A percentile compares a stretch with the other conserved stretches of the same genome.
Evolutionary conservation across 2,888 invertebrate genomes (phyloP).

Genomic region (Griposia aprilina): DNA sequence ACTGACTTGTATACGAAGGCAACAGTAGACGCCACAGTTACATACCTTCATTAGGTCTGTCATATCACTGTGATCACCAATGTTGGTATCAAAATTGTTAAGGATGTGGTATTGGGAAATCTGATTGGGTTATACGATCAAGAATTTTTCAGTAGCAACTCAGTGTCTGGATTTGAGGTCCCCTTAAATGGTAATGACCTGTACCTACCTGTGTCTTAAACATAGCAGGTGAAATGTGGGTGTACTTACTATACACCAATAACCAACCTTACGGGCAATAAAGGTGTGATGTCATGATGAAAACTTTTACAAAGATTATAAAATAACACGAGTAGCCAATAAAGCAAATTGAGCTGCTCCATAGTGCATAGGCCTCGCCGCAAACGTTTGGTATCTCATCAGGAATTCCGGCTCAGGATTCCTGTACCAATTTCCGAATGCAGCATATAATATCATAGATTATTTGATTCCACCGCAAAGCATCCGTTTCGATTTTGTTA

Average conservation of each 20-base stretch:
- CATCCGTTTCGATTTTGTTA: slow-evolving; percentile 38
- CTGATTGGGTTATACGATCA: not conserved
- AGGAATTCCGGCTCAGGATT: slow-evolving; percentile 33
- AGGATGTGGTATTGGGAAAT: not conserved
- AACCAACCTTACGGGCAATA: not conserved
- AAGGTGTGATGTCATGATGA: not conserved
- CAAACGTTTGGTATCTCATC: slow-evolving; percentile 44
- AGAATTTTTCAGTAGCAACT: too few species aligned
- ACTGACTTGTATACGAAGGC: not conserved
- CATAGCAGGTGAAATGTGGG: not conserved
- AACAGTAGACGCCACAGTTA: not conserved
- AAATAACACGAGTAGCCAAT: not conserved
- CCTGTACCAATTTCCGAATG: slow-evolving; percentile 38
- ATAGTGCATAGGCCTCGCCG: slow-evolving; percentile 24
- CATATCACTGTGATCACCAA: not conserved
- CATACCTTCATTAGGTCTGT: not conserved
- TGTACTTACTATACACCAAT: not conserved
- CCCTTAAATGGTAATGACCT: not conserved
- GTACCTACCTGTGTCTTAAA: too few species aligned
- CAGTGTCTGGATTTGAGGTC: not conserved
- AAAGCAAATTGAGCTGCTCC: slow-evolving; percentile 6
- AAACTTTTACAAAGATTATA: not conserved
- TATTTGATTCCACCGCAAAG: slow-evolving; percentile 46
- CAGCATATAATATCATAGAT: slow-evolving; percentile 43
- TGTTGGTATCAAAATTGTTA: not conserved